Evolutionary conservation across 2,113 vertebrate genomes (phyloP), one percentile per base, ranked within the genome.

Genomic region (Chlorodrepanis virens): DNA sequence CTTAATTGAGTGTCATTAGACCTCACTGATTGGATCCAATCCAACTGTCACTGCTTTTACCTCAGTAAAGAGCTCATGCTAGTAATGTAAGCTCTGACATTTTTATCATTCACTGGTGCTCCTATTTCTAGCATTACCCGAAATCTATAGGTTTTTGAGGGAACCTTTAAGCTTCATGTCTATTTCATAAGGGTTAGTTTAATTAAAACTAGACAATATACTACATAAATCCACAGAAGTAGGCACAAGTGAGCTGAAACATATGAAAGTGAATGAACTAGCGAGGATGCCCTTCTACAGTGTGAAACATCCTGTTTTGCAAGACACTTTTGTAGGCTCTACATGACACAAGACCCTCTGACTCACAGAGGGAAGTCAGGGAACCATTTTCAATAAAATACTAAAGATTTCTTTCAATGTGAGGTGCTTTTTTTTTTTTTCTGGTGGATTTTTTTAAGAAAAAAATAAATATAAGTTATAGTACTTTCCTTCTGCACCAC

Each of bases 391-490:
- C 84, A 83, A 53, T 57, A 44, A 25, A 84, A 42, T 28, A 71
- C 1, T 37, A 39, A 61, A 44, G 23, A 31, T 49, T 72, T 25
- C 53, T 59, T 81, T 76, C 54, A 70, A 12, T 12, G 6, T 33
- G 22, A 4, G 6, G 3, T 0, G 0, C 5, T 25, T 49, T 19
- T 49, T 45, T 49, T n/a, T 25, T 49, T 52, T 31, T 22, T 59
- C 37, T 72, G 18, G 21, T 16, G 37, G 6, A 12, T 13, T 23
- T 60, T 60, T 75, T 75, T 0, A 13, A 33, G 49, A 11, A 25
- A 83, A 70, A 45, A 37, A 57, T 14, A 54, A 59, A 29, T 6
- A 20, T 3, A 29, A 70, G 11, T 44, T 40, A 16, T 6, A 56
- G 4, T 40, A 78, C 33, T 83, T 64, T 69, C 57, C 44, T 86